Evolutionary conservation across 2,888 invertebrate genomes (phyloP).

Genomic region (Gonocerus acuteangulatus): DNA sequence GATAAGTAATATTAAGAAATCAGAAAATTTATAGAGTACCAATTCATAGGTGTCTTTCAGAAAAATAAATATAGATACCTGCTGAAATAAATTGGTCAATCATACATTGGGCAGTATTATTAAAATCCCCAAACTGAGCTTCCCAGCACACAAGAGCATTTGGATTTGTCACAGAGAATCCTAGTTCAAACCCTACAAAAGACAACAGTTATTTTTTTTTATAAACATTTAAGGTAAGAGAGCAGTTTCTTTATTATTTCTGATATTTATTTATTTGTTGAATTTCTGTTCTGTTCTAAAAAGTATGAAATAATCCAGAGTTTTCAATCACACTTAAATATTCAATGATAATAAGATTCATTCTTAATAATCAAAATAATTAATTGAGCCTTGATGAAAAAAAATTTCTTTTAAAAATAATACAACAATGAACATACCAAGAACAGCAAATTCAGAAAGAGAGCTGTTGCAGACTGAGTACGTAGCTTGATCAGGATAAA

Average conservation of each 20-base stretch:
- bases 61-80: slow-evolving; percentile 47
- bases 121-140: slow-evolving; percentile 98
- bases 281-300: no score
- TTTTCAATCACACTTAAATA: no score
- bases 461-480: slow-evolving; percentile 99
- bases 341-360: not conserved
- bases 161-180: slow-evolving; percentile 96
- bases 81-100: slow-evolving; percentile 87
- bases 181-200: slow-evolving; percentile 86
- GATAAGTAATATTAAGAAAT: no score
- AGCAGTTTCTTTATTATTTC: no score
- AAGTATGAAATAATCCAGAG: no score
- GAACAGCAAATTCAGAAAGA: slow-evolving; percentile 87
- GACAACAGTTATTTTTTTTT: not conserved
- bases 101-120: slow-evolving; percentile 96
- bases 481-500: slow-evolving; percentile 93
- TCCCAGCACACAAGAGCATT: slow-evolving; percentile 97
- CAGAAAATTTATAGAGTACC: no score
- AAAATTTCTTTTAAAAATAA: not conserved
- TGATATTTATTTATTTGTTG: no score
- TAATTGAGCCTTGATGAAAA: no score
- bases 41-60: no score
- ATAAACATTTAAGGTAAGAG: not conserved
- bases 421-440: slow-evolving; percentile 46
- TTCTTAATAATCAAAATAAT: no score